phyloP scores from a whole-genome alignment of 2,797 vertebrate species.

The Falco naumanni region DNA sequence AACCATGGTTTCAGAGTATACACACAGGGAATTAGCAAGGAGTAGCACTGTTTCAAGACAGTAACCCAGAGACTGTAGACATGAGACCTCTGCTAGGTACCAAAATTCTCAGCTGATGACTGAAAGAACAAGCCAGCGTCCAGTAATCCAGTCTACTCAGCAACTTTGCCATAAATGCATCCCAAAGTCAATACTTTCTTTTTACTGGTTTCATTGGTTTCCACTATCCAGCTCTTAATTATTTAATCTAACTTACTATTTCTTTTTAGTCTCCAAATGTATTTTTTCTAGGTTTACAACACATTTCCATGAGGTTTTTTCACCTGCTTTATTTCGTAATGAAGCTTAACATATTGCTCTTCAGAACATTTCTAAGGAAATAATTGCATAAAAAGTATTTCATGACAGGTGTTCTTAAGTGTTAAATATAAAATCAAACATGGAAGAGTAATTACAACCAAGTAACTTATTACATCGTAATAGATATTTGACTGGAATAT shows the following conservation, averaged over 20 bases:
- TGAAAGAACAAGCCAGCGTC: not conserved
- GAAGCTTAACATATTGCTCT: not conserved
- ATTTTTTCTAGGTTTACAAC: not conserved
- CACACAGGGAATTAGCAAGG: not conserved
- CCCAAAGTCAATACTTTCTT: not conserved
- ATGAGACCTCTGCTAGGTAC: not conserved
- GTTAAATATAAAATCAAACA: not conserved
- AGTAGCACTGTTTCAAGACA: not conserved
- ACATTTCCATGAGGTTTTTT: not conserved
- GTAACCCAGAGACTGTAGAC: not conserved
- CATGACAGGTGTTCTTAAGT: not conserved
- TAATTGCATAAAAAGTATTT: not conserved
- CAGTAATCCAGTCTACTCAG: not conserved
- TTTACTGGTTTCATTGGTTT: not conserved
- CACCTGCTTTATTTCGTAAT: not conserved
- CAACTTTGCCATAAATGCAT: not conserved
- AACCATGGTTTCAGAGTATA: not conserved
- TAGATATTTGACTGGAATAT: not conserved
- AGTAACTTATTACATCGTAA: not conserved
- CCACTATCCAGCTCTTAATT: not conserved
- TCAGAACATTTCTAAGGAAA: not conserved
- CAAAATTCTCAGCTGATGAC: not conserved
- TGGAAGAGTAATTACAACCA: not conserved
- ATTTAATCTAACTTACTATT: not conserved
- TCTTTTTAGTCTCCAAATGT: not conserved